These are phyloP conservation scores for Xylocopa sonorina DNA, from an alignment of 1,140 invertebrate species.

Conservation along the genomic window DNA sequence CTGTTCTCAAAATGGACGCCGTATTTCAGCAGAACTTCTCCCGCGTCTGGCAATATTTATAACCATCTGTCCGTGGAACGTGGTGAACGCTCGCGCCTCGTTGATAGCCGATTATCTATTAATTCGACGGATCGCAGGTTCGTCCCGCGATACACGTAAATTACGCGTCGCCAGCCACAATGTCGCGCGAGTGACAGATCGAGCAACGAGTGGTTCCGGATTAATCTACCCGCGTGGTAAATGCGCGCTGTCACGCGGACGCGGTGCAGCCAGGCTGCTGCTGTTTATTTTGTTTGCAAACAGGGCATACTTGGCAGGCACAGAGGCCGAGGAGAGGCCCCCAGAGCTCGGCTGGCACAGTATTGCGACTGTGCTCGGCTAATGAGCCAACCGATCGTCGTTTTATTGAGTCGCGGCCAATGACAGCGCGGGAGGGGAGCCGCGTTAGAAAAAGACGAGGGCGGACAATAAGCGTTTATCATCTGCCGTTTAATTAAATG, in stretches of 20 bases:
- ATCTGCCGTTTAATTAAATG: slow-evolving; percentile 29
- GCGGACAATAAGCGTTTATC: neutral
- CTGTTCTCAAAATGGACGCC: no score
- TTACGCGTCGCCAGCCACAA: slow-evolving; percentile 59
- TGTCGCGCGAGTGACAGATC: slow-evolving; percentile 51
- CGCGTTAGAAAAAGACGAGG: slow-evolving; percentile 30
- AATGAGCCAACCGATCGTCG: slow-evolving; percentile 70
- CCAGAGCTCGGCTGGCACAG: slow-evolving; percentile 29
- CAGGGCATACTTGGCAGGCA: slow-evolving; percentile 45
- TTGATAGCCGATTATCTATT: slow-evolving; percentile 1
- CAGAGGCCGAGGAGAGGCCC: no score
- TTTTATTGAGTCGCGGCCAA: slow-evolving; percentile 65
- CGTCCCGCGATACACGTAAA: slow-evolving; percentile 43
- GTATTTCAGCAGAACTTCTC: neutral
- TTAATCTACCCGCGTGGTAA: slow-evolving; percentile 60
- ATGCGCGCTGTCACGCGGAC: slow-evolving; percentile 33
- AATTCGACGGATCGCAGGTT: neutral
- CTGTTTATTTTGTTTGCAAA: slow-evolving; percentile 67
- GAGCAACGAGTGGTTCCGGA: slow-evolving; percentile 39
- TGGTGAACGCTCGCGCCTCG: neutral
- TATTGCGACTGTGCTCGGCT: slow-evolving; percentile 60
- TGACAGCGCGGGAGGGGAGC: slow-evolving; percentile 20
- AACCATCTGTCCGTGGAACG: neutral
- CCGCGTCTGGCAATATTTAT: neutral
- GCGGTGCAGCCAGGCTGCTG: neutral